Base-by-base conservation (phyloP, 2,797 vertebrate genomes). In the Lithobates pipiens region DNA sequence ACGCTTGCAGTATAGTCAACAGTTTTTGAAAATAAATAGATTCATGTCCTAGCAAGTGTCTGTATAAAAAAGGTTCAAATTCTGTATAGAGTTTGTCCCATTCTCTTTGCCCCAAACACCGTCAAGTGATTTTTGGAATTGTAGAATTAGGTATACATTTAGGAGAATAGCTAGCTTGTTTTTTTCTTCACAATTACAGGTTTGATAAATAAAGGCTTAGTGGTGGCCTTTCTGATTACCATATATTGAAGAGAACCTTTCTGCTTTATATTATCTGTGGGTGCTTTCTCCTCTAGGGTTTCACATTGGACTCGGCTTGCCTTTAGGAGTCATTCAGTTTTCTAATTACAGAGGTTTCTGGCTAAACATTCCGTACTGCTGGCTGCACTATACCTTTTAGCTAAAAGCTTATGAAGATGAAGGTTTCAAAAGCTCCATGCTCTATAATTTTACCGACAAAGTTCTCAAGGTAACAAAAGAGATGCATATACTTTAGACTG, bases 391-490 rank as follows among this genome's bases (percentile, higher is more conserved):
- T 57, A 34, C 11, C 68, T 71, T 39, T 54, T 27, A 57, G 79
- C 79, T 81, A 81, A 81, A 81, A 72, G 69, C 69, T 42, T 61
- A 39, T 61, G 68, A n/a, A 73, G 69, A 63, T 32, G 1, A 50
- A 29, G 68, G 29, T 57, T 71, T 71, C 68, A 25, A 57, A 71
- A 54, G 80, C 57, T 10, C 15, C 21, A 15, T 21, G 32, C 32
- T 61, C 50, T 81, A 81, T 81, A 71, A 80, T 80, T 57, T 73
- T 73, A 32, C 25, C n/a, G 32, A 81, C 46, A 80, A 57, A 54
- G 46, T 71, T 71, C 18, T 71, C 50, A 39, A 81, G 79, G 32
- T 81, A 72, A 73, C 23, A 71, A 61, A 36, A 68, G 69, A n/a
- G 32, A 80, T 46, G 34, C 13, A 72, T 68, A 50, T 10, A 72